Percentiles rank a stretch among this genome's conserved stretches.
These are phyloP conservation scores for Zygaena filipendulae DNA, from an alignment of 2,888 invertebrate genomes.

Conservation along the genomic window DNA sequence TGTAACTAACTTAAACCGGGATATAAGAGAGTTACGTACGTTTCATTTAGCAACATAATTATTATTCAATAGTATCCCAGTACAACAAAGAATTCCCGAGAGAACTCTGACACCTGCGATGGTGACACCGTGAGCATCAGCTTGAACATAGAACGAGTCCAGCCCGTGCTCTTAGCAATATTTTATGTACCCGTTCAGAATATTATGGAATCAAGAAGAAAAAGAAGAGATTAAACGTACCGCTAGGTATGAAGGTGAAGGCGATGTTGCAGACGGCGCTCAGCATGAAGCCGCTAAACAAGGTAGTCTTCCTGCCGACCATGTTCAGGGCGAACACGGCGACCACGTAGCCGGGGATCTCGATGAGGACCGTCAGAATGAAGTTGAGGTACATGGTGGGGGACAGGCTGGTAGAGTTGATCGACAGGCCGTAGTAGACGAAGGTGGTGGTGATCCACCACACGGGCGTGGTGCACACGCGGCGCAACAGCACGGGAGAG, in stretches of 20 bases:
- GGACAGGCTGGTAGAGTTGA: conserved; percentile 78
- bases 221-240: conserved; percentile 46
- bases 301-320: conserved; percentile 70
- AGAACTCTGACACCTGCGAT: too few species aligned
- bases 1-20: too few species aligned
- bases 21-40: too few species aligned
- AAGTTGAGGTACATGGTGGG: conserved; percentile 81
- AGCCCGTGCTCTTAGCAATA: too few species aligned
- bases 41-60: too few species aligned
- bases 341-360: conserved; percentile 76
- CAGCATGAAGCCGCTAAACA: conserved; percentile 68
- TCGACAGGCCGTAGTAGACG: conserved; percentile 81
- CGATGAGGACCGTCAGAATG: conserved; percentile 72
- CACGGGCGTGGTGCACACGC: conserved; percentile 74
- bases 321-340: conserved; percentile 71
- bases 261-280: conserved; percentile 61
- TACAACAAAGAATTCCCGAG: too few species aligned
- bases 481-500: conserved; percentile 58
- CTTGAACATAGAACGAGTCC: too few species aligned
- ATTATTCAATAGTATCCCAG: too few species aligned
- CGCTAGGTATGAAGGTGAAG: conserved; percentile 56
- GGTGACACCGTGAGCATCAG: too few species aligned
- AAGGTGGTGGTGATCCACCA: conserved; percentile 84
- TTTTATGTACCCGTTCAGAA: too few species aligned
- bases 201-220: too few species aligned